Conservation (phyloP, 2,888 invertebrate species). For the Temnothorax rugatulus region DNA sequence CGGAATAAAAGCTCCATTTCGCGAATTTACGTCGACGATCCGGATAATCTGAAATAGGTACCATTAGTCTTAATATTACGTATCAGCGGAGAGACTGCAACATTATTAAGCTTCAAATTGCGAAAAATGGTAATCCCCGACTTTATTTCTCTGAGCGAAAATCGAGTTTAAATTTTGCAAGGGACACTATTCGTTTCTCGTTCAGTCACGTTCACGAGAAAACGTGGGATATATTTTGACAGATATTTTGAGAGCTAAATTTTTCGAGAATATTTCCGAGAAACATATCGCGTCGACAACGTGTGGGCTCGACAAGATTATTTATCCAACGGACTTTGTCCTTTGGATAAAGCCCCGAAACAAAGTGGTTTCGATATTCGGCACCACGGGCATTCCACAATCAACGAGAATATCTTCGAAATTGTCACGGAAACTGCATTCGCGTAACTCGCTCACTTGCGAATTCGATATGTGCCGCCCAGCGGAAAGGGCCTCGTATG, state of each 20-base stretch:
- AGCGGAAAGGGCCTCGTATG: too few relatives aligned
- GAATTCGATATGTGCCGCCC: not conserved
- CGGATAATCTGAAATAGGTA: conserved; percentile 2
- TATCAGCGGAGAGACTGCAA: not conserved
- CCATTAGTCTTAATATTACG: not conserved
- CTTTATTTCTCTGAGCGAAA: not conserved
- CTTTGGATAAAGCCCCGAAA: conserved; percentile 57
- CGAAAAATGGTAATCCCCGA: not conserved
- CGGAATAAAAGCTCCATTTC: not conserved
- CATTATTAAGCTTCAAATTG: not conserved
- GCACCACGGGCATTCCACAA: conserved; percentile 61
- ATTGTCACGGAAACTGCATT: conserved; percentile 59
- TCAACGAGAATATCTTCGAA: conserved; percentile 14
- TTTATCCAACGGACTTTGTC: conserved; percentile 68
- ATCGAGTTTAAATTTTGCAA: not conserved
- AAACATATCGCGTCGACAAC: not conserved
- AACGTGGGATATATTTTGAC: not conserved
- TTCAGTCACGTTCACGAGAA: not conserved
- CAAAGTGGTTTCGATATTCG: conserved; percentile 54
- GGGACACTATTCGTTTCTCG: not conserved
- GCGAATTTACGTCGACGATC: not conserved
- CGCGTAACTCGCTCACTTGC: conserved; percentile 24
- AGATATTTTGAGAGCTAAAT: conserved; percentile 16
- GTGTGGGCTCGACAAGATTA: conserved; percentile 52
- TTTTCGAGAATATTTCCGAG: conserved; percentile 27